Percentiles rank a stretch among this genome's conserved stretches.
Conservation (phyloP, 1,140 invertebrate species). For the Periplaneta americana region DNA sequence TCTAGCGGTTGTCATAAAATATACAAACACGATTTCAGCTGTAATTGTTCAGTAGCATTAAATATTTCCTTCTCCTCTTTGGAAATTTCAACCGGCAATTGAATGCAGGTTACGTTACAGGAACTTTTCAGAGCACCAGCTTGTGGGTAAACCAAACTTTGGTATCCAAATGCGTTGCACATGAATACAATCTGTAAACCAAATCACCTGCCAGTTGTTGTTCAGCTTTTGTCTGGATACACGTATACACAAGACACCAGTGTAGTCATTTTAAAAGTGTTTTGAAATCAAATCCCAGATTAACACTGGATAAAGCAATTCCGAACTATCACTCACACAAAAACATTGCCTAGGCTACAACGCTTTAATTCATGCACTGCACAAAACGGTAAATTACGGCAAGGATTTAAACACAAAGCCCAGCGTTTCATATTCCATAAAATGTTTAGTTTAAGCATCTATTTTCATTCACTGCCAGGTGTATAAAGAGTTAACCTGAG, state of each 20-base stretch:
- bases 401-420: too few relatives aligned
- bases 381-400: too few relatives aligned
- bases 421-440: too few relatives aligned
- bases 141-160: background rate
- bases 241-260: background rate
- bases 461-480: too few relatives aligned
- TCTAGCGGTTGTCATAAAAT: background rate
- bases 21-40: background rate
- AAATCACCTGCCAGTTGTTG: background rate
- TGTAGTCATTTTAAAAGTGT: background rate
- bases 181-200: background rate
- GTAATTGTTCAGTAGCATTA: background rate
- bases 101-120: background rate
- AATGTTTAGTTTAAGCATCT: too few relatives aligned
- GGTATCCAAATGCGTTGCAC: background rate
- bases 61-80: background rate
- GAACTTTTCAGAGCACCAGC: background rate
- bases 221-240: background rate
- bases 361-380: too few relatives aligned
- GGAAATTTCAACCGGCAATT: background rate
- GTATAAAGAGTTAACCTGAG: too few relatives aligned
- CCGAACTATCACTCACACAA: background rate
- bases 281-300: background rate
- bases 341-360: too few relatives aligned
- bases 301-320: background rate